Base-by-base conservation (phyloP, 2,888 invertebrate genomes). In the Macaria notata region DNA sequence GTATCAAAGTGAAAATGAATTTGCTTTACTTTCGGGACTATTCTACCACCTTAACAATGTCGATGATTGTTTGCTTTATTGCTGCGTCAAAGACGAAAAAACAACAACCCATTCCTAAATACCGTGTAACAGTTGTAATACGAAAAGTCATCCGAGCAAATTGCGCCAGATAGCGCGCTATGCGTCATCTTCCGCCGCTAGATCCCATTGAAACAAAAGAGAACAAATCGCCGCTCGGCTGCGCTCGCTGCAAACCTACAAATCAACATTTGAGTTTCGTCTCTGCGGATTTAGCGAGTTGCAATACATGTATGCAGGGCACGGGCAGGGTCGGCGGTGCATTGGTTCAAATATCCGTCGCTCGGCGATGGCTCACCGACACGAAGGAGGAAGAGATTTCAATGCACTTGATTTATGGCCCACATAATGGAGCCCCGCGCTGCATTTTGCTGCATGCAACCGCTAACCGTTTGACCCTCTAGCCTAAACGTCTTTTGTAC, bases 361-460 rank as follows among this genome's bases (percentile, higher is more conserved):
- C 78, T 77, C 73, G 76, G 70, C 82, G 81, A 86, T 84, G 82
- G 83, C 76, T 78, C 79, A 76, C 79, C 85, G 81, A 83, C 87
- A 86, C 86, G 86, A 86, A 86, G 79, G 83, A 85, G 86, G 88
- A 87, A 88, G 82, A 86, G 87, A 84, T 87, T 88, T 87, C 86
- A 87, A 84, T 87, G 88, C 87, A 78, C 78, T 81, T 88, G 88
- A 89, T 89, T 88, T 89, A 89, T 84, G 79, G 70, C 69, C 79
- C 76, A 79, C 81, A 82, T 87, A 86, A 87, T 87, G 83, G 83
- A 81, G 83, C 80, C 72, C 78, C 78, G 78, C 80, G 81, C 81
- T 83, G 82, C 85, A 82, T 81, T 84, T 78, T 77, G 78, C 80
- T 79, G 80, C 86, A 85, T 88, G 86, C 86, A 83, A 84, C 82